Evolutionary conservation across 2,113 vertebrate species (phyloP).

Genomic region (Gymnobelideus leadbeateri): DNA sequence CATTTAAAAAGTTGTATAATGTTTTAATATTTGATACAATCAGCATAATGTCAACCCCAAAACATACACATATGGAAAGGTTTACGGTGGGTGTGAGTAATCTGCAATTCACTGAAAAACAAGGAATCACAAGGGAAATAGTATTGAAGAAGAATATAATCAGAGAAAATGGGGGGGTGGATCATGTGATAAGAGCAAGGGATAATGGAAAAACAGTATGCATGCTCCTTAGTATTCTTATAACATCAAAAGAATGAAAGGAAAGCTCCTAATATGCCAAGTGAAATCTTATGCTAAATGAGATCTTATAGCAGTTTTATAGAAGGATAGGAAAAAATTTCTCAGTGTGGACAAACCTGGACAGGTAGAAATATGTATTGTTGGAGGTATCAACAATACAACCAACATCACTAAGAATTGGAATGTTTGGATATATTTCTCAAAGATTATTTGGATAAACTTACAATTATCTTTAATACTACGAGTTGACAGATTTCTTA

Average conservation of each 20-base stretch:
- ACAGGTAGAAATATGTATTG: neutral
- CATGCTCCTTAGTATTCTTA: neutral
- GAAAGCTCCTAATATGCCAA: neutral
- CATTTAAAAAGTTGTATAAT: neutral
- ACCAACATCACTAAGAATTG: neutral
- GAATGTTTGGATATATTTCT: neutral
- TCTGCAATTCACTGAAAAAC: neutral
- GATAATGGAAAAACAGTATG: neutral
- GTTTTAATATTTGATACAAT: neutral
- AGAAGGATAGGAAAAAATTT: neutral
- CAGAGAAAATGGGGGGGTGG: neutral
- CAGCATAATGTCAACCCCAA: neutral
- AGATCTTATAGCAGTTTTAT: neutral
- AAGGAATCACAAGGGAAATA: neutral
- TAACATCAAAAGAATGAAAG: neutral
- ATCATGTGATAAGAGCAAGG: neutral
- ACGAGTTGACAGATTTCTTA: neutral
- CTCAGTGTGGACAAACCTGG: neutral
- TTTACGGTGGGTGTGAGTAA: neutral
- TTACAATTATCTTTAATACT: neutral
- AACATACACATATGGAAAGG: neutral
- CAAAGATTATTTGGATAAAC: neutral
- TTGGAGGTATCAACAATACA: neutral
- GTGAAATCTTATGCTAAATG: neutral
- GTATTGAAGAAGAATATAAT: neutral